phyloP scores from a whole-genome alignment of 2,888 invertebrate species.

The Standfussiana lucernea region DNA sequence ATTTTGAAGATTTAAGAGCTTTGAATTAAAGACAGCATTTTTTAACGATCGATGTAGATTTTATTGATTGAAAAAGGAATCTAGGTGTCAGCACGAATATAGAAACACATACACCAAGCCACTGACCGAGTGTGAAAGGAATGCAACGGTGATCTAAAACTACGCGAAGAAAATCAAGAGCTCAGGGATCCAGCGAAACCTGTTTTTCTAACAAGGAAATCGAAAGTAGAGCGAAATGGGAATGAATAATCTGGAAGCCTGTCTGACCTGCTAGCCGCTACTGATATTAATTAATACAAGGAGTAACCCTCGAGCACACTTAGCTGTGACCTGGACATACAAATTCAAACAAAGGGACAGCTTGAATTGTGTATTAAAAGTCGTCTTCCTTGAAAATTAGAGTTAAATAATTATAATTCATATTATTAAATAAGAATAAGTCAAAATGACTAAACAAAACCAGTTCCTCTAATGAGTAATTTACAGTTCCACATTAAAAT shows the following conservation, averaged over 20 bases:
- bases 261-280: not conserved
- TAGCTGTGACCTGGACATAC: not conserved
- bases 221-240: not conserved
- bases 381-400: too few species aligned
- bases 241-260: not conserved
- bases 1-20: not conserved
- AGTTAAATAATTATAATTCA: conserved; percentile 1
- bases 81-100: not conserved
- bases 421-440: too few species aligned
- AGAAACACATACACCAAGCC: not conserved
- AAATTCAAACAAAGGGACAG: not conserved
- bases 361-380: not conserved
- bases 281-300: not conserved
- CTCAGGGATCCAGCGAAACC: not conserved
- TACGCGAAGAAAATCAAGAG: not conserved
- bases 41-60: not conserved
- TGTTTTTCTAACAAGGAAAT: conserved; percentile 8
- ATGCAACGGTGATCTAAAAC: not conserved
- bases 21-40: not conserved
- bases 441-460: conserved; percentile 12
- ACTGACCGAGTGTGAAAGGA: not conserved
- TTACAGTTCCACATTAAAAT: not conserved
- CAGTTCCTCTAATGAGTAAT: not conserved
- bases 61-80: not conserved
- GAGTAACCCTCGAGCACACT: too few species aligned